phyloP scores from a whole-genome alignment of 2,797 vertebrate genomes.

The Sebastes steindachneri region DNA sequence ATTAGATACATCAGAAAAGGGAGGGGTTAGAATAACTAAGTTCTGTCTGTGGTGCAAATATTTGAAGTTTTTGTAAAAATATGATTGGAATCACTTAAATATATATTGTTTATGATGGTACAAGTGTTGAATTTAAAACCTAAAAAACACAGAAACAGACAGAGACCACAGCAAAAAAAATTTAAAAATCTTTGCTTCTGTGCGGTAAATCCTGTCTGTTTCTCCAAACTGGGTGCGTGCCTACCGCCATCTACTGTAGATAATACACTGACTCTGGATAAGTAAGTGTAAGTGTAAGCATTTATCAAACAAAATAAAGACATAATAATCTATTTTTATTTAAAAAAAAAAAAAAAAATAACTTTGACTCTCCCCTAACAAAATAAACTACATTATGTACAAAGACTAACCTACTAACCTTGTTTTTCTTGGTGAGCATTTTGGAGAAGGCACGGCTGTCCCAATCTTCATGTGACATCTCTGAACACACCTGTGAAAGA shows the following conservation, averaged over 20 bases:
- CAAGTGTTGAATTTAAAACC: no score
- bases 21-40: not conserved
- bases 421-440: conserved; percentile 48
- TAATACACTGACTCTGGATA: no score
- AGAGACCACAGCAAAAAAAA: no score
- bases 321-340: not conserved
- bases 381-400: not conserved
- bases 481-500: not conserved
- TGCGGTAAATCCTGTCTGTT: no score
- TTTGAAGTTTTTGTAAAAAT: not conserved
- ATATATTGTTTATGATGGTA: no score
- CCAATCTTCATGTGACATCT: accelerated
- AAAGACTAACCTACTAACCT: conserved; percentile 44
- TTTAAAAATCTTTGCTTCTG: no score
- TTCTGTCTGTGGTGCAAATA: not conserved
- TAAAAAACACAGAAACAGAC: no score
- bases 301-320: not conserved
- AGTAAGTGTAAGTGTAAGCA: no score
- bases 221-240: no score
- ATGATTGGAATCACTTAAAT: not conserved
- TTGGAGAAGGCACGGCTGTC: accelerated
- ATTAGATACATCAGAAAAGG: not conserved
- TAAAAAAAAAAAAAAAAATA: no score
- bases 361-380: not conserved
- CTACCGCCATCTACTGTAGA: no score